Evolutionary conservation across 1,140 invertebrate species (phyloP).

Genomic region (Drosophila triauraria): DNA sequence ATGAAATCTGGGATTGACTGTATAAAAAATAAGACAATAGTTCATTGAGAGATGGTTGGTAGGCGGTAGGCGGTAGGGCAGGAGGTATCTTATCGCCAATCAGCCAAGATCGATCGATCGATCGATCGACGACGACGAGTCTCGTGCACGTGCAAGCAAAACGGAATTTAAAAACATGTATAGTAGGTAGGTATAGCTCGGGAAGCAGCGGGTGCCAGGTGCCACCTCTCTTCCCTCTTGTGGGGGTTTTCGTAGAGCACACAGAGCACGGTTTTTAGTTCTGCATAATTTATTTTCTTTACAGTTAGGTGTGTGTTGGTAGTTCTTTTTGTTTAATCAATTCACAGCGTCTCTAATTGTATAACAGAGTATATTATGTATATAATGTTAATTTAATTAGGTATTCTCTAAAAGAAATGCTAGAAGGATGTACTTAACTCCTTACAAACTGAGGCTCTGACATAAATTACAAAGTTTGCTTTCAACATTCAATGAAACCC

Average conservation of each 20-base stretch:
- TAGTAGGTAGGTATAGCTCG: conserved; percentile 22
- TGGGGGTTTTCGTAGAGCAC: conserved; percentile 56
- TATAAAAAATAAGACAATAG: conserved; percentile 75
- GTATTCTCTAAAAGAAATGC: conserved; percentile 60
- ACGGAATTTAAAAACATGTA: conserved; percentile 40
- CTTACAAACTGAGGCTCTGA: conserved; percentile 47
- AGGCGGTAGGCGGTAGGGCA: not conserved
- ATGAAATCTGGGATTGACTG: conserved; percentile 82
- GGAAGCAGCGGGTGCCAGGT: conserved; percentile 28
- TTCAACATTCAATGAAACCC: conserved; percentile 29
- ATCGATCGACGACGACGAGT: conserved; percentile 41
- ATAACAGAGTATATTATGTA: conserved; percentile 73
- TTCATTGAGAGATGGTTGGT: conserved; percentile 52
- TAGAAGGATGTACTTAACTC: conserved; percentile 59
- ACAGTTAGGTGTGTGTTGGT: conserved; percentile 68
- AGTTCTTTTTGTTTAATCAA: conserved; percentile 67
- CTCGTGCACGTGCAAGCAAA: conserved; percentile 65
- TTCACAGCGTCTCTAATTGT: conserved; percentile 79
- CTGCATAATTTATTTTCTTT: conserved; percentile 66
- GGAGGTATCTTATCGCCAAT: conserved; percentile 33
- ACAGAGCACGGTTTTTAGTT: conserved; percentile 55
- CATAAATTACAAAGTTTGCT: conserved; percentile 36
- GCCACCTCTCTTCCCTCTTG: conserved; percentile 50
- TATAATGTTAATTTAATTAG: conserved; percentile 72
- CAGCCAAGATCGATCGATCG: conserved; percentile 19